Conservation (phyloP, 2,113 vertebrate species). For the Mus spicilegus region DNA sequence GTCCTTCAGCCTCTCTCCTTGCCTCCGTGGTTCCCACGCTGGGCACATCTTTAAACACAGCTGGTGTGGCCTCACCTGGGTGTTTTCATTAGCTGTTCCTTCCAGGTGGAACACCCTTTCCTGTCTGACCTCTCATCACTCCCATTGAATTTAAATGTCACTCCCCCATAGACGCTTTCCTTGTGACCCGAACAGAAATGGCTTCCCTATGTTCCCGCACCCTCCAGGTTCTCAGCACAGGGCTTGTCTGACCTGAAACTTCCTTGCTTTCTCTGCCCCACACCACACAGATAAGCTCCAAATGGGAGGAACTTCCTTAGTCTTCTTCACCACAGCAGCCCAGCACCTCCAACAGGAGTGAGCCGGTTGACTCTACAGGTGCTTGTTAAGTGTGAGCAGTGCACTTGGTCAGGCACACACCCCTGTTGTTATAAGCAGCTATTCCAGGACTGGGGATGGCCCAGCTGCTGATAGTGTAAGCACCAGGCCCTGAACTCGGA, state of each 20-base stretch:
- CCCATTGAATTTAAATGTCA: background rate
- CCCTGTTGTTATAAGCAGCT: background rate
- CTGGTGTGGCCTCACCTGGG: rapidly evolving
- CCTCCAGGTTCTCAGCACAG: background rate
- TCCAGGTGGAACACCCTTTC: background rate
- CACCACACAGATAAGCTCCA: background rate
- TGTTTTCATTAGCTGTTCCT: background rate
- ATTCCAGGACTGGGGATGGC: background rate
- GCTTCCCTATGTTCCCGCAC: background rate
- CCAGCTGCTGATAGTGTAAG: background rate
- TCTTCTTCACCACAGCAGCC: background rate
- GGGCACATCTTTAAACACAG: background rate
- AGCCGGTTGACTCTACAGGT: rapidly evolving
- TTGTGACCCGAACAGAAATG: background rate
- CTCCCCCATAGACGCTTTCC: background rate
- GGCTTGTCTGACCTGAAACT: background rate
- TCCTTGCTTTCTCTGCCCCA: background rate
- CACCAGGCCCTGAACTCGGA: background rate
- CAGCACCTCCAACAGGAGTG: background rate
- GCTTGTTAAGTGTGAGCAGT: background rate
- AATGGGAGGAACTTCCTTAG: background rate
- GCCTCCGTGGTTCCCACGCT: rapidly evolving
- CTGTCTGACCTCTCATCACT: background rate
- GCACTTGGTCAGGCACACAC: background rate
- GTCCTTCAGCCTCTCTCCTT: background rate